These are phyloP conservation scores for Stegophylla sp. DNA, from an alignment of 2,888 invertebrate genomes.

Conservation along the genomic window DNA sequence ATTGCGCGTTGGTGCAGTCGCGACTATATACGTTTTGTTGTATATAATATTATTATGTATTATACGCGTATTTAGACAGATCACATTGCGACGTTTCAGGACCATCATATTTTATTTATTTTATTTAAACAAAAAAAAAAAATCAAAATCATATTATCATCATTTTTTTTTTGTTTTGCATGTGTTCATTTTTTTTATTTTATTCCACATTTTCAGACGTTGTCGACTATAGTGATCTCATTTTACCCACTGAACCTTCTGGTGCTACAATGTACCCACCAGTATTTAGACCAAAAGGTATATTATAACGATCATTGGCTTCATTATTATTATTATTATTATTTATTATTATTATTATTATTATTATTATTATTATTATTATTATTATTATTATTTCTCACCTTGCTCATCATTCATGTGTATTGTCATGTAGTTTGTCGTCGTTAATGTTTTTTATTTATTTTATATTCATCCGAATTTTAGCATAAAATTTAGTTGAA, in stretches of 20 bases:
- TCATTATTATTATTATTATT: neutral
- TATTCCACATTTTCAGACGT: conserved; percentile 71
- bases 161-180: conserved; percentile 56
- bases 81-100: conserved; percentile 29
- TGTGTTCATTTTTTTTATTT: conserved; percentile 61
- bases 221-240: conserved; percentile 76
- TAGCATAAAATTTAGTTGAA: neutral
- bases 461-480: too few species aligned
- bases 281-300: conserved; percentile 77
- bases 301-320: conserved; percentile 10
- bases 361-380: conserved; percentile 25
- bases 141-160: too few species aligned
- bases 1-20: conserved; percentile 41
- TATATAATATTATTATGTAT: neutral
- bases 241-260: conserved; percentile 78
- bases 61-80: conserved; percentile 21
- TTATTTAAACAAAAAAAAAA: conserved; percentile 60
- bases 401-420: neutral
- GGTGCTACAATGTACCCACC: conserved; percentile 76
- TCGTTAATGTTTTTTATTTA: neutral
- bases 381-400: conserved; percentile 18
- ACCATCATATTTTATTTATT: conserved; percentile 56
- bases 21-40: conserved; percentile 39
- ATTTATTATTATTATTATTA: conserved; percentile 61
- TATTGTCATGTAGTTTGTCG: neutral